Conservation (phyloP, 2,888 invertebrate species). For the Sycophila texana region DNA sequence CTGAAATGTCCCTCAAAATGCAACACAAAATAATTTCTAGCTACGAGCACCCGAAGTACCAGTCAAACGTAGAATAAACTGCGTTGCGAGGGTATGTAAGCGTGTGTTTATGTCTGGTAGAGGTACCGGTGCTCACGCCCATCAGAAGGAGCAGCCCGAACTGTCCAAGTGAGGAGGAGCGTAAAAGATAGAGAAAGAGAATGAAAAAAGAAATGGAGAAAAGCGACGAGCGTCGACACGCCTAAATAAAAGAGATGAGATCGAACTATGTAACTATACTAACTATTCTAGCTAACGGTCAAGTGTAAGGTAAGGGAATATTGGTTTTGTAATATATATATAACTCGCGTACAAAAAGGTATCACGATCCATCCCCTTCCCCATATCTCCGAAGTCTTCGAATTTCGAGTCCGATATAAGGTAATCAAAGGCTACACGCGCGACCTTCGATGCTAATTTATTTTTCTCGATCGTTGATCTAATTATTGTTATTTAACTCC, state of each 20-base stretch:
- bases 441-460: too few relatives aligned
- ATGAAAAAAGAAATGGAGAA: slow-evolving; percentile 8
- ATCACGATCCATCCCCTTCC: slow-evolving; percentile 1
- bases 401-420: not conserved
- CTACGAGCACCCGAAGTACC: too few relatives aligned
- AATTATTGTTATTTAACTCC: not conserved
- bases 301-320: slow-evolving; percentile 20
- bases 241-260: slow-evolving; percentile 25
- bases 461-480: too few relatives aligned
- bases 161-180: too few relatives aligned
- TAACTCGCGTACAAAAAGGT: slow-evolving; percentile 31
- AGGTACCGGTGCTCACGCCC: not conserved
- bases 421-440: too few relatives aligned
- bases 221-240: slow-evolving; percentile 22
- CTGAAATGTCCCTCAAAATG: too few relatives aligned
- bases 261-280: slow-evolving; percentile 35
- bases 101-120: too few relatives aligned
- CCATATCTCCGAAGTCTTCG: slow-evolving; percentile 17
- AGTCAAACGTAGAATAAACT: too few relatives aligned
- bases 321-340: slow-evolving; percentile 48
- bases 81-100: too few relatives aligned
- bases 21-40: too few relatives aligned
- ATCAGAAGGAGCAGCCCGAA: not conserved
- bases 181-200: not conserved
- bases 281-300: slow-evolving; percentile 8